Evolutionary conservation across 2,888 invertebrate genomes (phyloP).

Genomic region (Hipparchia sbordonii): DNA sequence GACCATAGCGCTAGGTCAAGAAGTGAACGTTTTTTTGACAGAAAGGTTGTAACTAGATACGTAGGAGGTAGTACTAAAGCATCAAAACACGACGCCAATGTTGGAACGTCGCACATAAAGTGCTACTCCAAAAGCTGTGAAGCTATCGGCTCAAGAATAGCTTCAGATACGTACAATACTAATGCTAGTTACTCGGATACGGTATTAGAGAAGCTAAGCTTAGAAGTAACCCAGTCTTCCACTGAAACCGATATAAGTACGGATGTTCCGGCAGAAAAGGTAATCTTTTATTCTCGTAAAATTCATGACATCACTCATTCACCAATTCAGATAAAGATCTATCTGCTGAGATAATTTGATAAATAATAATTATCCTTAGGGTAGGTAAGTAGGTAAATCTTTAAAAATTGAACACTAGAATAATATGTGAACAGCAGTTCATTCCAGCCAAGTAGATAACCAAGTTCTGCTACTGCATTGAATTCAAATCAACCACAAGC

Average conservation of each 20-base stretch:
- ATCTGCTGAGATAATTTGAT: no score
- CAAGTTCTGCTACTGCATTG: no score
- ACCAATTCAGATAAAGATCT: no score
- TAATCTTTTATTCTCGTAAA: slow-evolving; percentile 34
- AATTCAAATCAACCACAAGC: no score
- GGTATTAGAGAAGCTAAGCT: slow-evolving; percentile 60
- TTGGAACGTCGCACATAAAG: slow-evolving; percentile 61
- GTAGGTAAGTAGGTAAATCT: no score
- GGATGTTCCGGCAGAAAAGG: slow-evolving; percentile 50
- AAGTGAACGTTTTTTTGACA: slow-evolving; percentile 31
- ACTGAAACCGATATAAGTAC: slow-evolving; percentile 55
- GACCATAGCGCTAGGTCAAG: slow-evolving; percentile 17
- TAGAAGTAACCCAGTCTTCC: slow-evolving; percentile 54
- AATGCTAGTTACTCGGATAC: slow-evolving; percentile 68
- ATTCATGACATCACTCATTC: neutral
- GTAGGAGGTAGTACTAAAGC: slow-evolving; percentile 55
- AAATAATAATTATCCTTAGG: no score
- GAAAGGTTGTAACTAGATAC: slow-evolving; percentile 55
- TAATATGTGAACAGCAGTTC: no score
- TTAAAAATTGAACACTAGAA: no score
- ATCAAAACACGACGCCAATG: slow-evolving; percentile 61
- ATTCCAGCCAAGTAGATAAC: no score
- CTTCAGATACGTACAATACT: slow-evolving; percentile 51
- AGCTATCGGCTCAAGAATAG: slow-evolving; percentile 60
- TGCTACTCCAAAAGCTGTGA: slow-evolving; percentile 74